Conservation (phyloP, 1,140 invertebrate genomes). For the Papilio machaon region DNA sequence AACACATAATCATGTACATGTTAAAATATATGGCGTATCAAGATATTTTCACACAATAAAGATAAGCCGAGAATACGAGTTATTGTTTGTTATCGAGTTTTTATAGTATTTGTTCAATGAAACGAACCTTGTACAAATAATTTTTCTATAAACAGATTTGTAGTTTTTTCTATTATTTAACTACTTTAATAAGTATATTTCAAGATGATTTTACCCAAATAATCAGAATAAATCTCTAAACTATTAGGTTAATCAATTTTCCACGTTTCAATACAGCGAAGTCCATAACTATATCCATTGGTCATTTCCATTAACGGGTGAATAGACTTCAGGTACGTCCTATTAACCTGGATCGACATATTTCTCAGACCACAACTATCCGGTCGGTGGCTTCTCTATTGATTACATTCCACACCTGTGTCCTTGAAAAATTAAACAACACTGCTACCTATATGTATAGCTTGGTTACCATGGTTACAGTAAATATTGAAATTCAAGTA, state of each 20-base stretch:
- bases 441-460: neutral
- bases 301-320: constrained; percentile 1
- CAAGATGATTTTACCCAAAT: too few relatives aligned
- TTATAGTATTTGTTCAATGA: too few relatives aligned
- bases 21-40: neutral
- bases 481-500: neutral
- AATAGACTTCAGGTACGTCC: neutral
- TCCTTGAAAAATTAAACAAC: constrained; percentile 14
- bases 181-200: too few relatives aligned
- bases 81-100: too few relatives aligned
- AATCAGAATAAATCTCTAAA: too few relatives aligned
- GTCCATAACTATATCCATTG: neutral
- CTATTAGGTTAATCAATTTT: neutral
- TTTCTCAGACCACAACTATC: constrained; percentile 18
- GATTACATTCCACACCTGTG: constrained; percentile 21
- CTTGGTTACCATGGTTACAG: neutral
- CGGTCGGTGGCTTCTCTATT: constrained; percentile 6
- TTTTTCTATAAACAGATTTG: too few relatives aligned
- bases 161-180: too few relatives aligned
- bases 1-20: neutral
- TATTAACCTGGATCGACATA: constrained; percentile 6
- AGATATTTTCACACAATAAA: too few relatives aligned
- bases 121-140: too few relatives aligned
- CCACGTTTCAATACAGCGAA: too few relatives aligned
- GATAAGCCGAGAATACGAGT: too few relatives aligned